These are phyloP conservation scores for Pseudopipra pipra DNA, from an alignment of 2,113 vertebrate species.

Conservation along the genomic window DNA sequence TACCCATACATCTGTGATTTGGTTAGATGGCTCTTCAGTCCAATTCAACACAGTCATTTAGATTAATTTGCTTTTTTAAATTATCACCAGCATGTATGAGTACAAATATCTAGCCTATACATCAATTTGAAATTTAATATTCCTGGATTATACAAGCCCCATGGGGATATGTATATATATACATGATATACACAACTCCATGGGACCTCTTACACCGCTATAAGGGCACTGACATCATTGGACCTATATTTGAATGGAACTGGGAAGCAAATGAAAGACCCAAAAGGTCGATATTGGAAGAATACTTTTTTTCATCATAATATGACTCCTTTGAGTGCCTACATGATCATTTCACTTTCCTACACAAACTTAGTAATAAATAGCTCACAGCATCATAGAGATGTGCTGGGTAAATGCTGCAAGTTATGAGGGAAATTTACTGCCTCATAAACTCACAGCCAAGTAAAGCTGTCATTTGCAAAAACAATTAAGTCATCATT, in stretches of 20 bases:
- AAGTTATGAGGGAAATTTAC: conserved; percentile 61
- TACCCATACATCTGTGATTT: not conserved
- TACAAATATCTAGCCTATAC: not conserved
- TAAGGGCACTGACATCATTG: not conserved
- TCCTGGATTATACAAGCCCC: not conserved
- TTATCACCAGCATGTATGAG: not conserved
- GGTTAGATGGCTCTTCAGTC: not conserved
- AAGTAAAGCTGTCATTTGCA: conserved; percentile 60
- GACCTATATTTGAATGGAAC: not conserved
- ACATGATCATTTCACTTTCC: conserved; percentile 9
- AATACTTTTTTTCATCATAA: not conserved
- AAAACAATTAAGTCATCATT: conserved; percentile 64
- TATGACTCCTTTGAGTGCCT: not conserved
- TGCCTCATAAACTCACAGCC: conserved; percentile 67
- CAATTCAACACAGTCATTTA: not conserved
- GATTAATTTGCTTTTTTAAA: not conserved
- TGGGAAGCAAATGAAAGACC: not conserved
- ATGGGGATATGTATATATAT: too few species aligned
- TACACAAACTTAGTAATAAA: conserved; percentile 43
- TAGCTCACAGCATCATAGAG: conserved; percentile 28
- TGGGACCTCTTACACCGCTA: not conserved
- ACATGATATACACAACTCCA: not conserved
- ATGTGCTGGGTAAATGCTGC: conserved; percentile 45
- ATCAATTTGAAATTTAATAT: conserved; percentile 12
- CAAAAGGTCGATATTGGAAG: not conserved